Evolutionary conservation across 2,113 vertebrate genomes (phyloP), one percentile per base, ranked within the genome.

Genomic region (Takifugu bimaculatus): DNA sequence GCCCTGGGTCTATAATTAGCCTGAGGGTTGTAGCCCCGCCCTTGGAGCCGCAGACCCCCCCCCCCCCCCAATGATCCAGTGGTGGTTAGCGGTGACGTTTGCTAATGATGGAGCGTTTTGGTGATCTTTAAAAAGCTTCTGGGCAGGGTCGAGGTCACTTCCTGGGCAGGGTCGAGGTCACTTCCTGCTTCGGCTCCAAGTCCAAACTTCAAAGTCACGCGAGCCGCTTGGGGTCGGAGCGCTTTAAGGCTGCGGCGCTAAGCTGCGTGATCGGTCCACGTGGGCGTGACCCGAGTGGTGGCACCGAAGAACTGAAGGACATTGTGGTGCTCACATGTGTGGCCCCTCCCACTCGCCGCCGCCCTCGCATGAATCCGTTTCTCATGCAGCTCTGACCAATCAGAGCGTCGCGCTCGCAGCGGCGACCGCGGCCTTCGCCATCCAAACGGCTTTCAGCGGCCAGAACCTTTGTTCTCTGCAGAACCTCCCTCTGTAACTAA

Each of bases 11-110:
- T 64, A 5, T 78, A 61, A 69, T 76, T 72, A 72, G 74, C 69
- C 54, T 70, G 83, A 75, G 78, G 71, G 81, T 70, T 67, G 57
- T 15, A 51, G 72, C 72, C 56, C 78, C 76, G 65, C 76, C 75
- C 78, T 62, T 28, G 45, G 47, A 64, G 75, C 68, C 58, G 79
- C 57, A 72, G 70, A 67, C 57, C 56, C 26, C 26, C n/a, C 48
- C 13, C 48, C 12, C 35, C 45, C 3, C 3, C 60, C 63, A 63
- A 67, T 74, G 63, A 74, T 55, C 53, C 55, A 7, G 49, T n/a
- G 35, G 35, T 10, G 9, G 35, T 39, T 39, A 39, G 35, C 35
- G 35, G 35, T 2, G 35, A 3, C 35, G 35, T 10, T 39, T 60
- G 57, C 20, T 51, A 27, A 3, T 25, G 51, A 58, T 56, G 42